phyloP scores from a whole-genome alignment of 1,140 invertebrate species.

The Bombus superbus region DNA sequence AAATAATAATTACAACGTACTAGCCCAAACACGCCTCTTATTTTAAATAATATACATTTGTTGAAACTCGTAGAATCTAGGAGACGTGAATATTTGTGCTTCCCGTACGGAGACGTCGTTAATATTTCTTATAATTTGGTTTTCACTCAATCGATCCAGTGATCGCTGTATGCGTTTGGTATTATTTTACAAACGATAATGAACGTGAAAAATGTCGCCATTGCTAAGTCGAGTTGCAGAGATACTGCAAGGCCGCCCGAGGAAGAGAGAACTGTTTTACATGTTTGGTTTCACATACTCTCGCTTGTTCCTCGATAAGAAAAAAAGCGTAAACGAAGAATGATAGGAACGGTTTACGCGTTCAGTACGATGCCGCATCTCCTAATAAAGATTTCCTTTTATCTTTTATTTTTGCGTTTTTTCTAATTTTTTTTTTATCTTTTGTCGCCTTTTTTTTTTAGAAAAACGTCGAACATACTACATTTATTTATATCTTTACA shows the following conservation, averaged over 20 bases:
- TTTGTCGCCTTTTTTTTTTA: conserved; percentile 26
- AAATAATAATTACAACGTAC: conserved; percentile 80
- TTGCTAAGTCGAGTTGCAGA: conserved; percentile 58
- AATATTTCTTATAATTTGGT: conserved; percentile 54
- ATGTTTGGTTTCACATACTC: conserved; percentile 47
- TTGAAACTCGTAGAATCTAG: conserved; percentile 50
- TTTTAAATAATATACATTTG: conserved; percentile 66
- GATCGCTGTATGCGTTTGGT: conserved; percentile 47
- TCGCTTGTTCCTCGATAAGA: conserved; percentile 36
- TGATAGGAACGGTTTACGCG: conserved; percentile 74
- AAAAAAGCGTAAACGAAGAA: conserved; percentile 72
- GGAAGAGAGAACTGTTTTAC: conserved; percentile 38
- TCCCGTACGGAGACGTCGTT: conserved; percentile 46
- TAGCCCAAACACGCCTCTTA: conserved; percentile 69
- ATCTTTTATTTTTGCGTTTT: conserved; percentile 22
- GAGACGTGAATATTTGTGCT: conserved; percentile 65
- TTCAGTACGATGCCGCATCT: conserved; percentile 56
- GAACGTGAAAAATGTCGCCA: conserved; percentile 63
- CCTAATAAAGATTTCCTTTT: conserved; percentile 40
- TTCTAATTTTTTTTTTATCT: conserved; percentile 17
- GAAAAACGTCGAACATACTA: conserved; percentile 59
- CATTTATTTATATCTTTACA: conserved; percentile 68
- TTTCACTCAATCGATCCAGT: conserved; percentile 48
- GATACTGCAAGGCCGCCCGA: conserved; percentile 56
- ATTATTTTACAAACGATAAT: conserved; percentile 63